Evolutionary conservation across 2,888 invertebrate genomes (phyloP).

Genomic region (Nesidiocoris tenuis): DNA sequence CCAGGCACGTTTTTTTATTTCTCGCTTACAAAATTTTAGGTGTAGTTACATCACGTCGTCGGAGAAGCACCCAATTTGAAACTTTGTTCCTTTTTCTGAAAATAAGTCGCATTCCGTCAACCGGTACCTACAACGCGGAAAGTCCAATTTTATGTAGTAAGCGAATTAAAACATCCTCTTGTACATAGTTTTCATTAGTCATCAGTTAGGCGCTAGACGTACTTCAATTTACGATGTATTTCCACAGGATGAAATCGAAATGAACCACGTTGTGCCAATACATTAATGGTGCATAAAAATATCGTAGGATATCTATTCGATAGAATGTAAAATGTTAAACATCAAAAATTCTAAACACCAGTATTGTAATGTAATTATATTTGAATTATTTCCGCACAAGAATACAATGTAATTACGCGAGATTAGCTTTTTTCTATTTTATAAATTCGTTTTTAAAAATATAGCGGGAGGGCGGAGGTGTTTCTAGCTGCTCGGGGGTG

Average conservation of each 20-base stretch:
- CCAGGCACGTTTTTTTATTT: too few species aligned
- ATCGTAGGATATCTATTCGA: constrained; percentile 23
- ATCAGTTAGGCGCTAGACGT: background rate
- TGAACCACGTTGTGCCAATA: constrained; percentile 36
- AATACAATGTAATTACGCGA: constrained; percentile 36
- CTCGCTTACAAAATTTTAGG: too few species aligned
- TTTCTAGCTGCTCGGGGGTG: background rate
- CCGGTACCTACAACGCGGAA: too few species aligned
- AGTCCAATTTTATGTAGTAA: too few species aligned
- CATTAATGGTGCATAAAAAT: constrained; percentile 39
- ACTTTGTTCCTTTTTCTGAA: too few species aligned
- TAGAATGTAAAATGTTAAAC: constrained; percentile 31
- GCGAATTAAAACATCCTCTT: background rate
- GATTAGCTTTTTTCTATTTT: constrained; percentile 14
- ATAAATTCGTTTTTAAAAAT: constrained; percentile 20
- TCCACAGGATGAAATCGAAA: constrained; percentile 7
- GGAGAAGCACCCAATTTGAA: too few species aligned
- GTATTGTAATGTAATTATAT: constrained; percentile 27
- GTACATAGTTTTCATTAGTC: background rate
- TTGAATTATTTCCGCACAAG: constrained; percentile 33
- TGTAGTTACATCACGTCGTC: too few species aligned
- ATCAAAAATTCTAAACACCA: constrained; percentile 40
- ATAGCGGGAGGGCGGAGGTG: constrained; percentile 22
- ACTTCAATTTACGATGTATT: background rate
- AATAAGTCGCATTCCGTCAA: too few species aligned